Percentiles rank a stretch among this genome's conserved stretches.
These are phyloP conservation scores for Stercorarius parasiticus DNA, from an alignment of 2,113 vertebrate species.

Conservation along the genomic window DNA sequence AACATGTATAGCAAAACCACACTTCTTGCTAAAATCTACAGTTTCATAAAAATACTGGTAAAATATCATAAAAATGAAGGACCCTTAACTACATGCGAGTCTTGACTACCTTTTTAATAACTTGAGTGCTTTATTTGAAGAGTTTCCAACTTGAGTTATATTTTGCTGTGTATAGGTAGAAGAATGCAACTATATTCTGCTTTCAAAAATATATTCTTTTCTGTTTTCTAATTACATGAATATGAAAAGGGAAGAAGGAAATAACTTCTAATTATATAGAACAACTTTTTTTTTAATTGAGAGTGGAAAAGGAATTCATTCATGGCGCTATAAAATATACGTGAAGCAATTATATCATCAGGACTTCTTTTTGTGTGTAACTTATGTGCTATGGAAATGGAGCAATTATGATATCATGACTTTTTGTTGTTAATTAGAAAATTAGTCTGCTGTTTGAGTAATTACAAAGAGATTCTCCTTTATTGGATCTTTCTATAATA, in stretches of 20 bases:
- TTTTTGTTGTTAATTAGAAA: slow-evolving; percentile 64
- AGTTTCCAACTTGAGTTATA: not conserved
- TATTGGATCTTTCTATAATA: slow-evolving; percentile 28
- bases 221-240: slow-evolving; percentile 24
- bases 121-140: not conserved
- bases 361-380: slow-evolving; percentile 12
- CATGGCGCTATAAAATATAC: not conserved
- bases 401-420: slow-evolving; percentile 48
- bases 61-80: not conserved
- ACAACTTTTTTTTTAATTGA: not conserved
- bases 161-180: not conserved
- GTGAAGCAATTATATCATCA: slow-evolving; percentile 45
- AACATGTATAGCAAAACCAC: not conserved
- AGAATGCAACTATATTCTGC: not conserved
- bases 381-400: slow-evolving; percentile 8
- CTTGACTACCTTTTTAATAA: not conserved
- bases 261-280: slow-evolving; percentile 39
- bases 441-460: slow-evolving; percentile 43
- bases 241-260: slow-evolving; percentile 11
- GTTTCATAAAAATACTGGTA: not conserved
- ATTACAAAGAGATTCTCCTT: slow-evolving; percentile 24
- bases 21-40: not conserved
- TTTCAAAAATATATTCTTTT: not conserved
- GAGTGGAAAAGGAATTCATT: slow-evolving; percentile 15
- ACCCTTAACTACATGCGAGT: not conserved